Percentiles rank a stretch among this genome's conserved stretches.
phyloP scores from a whole-genome alignment of 2,797 vertebrate genomes.

The Myioborus miniatus region DNA sequence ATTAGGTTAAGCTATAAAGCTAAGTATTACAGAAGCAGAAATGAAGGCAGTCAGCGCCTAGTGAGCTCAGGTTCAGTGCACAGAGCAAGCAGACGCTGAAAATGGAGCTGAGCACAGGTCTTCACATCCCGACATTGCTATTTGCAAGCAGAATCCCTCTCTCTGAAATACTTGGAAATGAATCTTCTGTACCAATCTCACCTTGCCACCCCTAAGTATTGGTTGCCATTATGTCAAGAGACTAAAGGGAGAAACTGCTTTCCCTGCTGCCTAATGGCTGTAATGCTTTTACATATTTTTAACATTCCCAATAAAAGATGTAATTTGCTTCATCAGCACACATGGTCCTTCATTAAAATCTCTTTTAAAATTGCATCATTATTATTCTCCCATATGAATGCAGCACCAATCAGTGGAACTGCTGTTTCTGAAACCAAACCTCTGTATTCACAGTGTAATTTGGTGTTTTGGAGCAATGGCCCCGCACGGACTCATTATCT shows the following conservation, averaged over 20 bases:
- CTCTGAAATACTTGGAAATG: background rate
- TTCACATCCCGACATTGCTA: background rate
- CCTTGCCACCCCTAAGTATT: background rate
- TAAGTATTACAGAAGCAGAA: background rate
- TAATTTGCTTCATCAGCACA: background rate
- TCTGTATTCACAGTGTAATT: background rate
- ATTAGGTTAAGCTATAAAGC: background rate
- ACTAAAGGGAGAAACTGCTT: background rate
- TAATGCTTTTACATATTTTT: background rate
- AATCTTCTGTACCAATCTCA: background rate
- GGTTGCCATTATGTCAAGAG: background rate
- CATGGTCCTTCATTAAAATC: background rate
- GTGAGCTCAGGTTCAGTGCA: background rate
- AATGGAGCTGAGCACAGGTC: background rate
- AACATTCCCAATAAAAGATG: background rate
- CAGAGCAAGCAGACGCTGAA: background rate
- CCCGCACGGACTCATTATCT: background rate
- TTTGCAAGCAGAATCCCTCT: background rate
- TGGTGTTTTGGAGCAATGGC: slow-evolving; percentile 13
- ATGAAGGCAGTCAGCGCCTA: background rate
- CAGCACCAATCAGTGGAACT: background rate
- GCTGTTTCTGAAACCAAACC: background rate
- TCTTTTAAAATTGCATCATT: background rate
- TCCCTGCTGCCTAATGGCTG: background rate
- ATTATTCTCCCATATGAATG: background rate